Base-by-base conservation (phyloP, 1,140 invertebrate genomes). In the Aphis gossypii region DNA sequence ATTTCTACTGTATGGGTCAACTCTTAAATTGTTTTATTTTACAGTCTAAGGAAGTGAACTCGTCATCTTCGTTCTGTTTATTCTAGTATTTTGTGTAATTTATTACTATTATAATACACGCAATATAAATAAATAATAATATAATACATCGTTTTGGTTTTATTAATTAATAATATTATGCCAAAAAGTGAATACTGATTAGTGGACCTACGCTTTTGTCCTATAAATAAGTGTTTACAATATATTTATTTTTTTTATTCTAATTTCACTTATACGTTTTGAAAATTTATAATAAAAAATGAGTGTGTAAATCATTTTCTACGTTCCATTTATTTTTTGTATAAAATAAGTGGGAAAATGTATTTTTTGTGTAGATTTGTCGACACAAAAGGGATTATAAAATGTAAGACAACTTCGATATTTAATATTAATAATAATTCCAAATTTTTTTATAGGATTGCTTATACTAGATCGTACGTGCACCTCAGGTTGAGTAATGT, bases 81-180 rank as follows among this genome's bases (percentile, higher is more conserved):
- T 11, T 46, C 46, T 46, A 46, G 60, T n/a, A n/a, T n/a, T 76
- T 1, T 35, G n/a, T n/a, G 14, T n/a, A 76, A 76, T 76, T 76
- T 20, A 68, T 68, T n/a, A 60, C 11, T 11, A 60, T 60, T 60
- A n/a, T n/a, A n/a, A 20, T 76, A 41, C 1, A 41, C 38, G 2
- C 38, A 35, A 6, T n/a, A 35, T 76, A 76, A n/a, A n/a, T 60
- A 9, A 9, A 60, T 25, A 60, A 60, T 60, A 30, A 9, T 60
- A 60, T 4, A 51, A 51, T 60, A 30, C 3, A 76, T 68, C 8
- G 9, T 68, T 68, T 68, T 14, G 1, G 18, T 76, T 68, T 76
- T 76, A 76, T 76, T 76, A 76, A 76, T 76, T 76, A n/a, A 76
- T 68, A 76, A 60, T 60, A 60, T n/a, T 68, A n/a, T 68, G 30